Conservation (phyloP, 2,113 vertebrate genomes). For the Hepsetus odoe region DNA sequence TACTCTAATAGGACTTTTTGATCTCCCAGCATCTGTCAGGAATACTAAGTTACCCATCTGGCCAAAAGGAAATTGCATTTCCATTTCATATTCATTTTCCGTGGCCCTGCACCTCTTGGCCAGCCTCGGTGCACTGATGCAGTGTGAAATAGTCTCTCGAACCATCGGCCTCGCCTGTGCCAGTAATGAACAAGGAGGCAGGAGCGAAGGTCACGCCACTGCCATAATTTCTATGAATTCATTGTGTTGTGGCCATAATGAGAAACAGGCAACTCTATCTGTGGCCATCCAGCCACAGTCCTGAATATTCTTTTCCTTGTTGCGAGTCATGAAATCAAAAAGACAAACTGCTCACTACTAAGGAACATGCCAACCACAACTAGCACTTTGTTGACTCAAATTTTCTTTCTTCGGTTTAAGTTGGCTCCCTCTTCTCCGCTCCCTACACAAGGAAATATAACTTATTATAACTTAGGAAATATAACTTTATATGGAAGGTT, state of each 20-base stretch:
- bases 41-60: slow-evolving; percentile 57
- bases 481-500: no score
- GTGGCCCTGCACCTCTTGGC: slow-evolving; percentile 35
- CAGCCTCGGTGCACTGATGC: slow-evolving; percentile 54
- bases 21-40: slow-evolving; percentile 47
- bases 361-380: no score
- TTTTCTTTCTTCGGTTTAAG: no score
- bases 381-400: no score
- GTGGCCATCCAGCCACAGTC: not conserved
- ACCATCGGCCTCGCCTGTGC: slow-evolving; percentile 45
- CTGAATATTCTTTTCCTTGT: slow-evolving; percentile 33
- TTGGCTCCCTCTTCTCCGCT: no score
- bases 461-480: no score
- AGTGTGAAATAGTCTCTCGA: slow-evolving; percentile 68
- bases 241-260: slow-evolving; percentile 69
- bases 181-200: slow-evolving; percentile 63
- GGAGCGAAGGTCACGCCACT: slow-evolving; percentile 64
- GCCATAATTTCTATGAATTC: slow-evolving; percentile 61
- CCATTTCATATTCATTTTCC: slow-evolving; percentile 56
- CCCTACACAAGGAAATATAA: no score
- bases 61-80: slow-evolving; percentile 60
- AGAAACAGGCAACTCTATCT: no score
- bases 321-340: not conserved
- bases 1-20: slow-evolving; percentile 54
- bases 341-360: slow-evolving; percentile 16